phyloP scores from a whole-genome alignment of 2,113 vertebrate genomes.

The Vulpes ferrilata region DNA sequence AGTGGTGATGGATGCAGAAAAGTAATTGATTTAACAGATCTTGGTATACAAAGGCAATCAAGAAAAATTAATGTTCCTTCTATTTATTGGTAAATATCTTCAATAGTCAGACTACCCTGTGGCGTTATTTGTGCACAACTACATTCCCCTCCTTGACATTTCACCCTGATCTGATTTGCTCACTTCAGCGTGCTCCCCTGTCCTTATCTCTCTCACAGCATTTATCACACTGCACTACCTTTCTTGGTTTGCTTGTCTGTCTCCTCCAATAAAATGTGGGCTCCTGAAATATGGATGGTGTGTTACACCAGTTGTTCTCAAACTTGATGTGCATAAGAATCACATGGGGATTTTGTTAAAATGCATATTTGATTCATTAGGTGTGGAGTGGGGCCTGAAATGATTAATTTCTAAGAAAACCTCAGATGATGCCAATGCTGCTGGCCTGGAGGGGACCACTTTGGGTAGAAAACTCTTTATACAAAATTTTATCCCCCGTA shows the following conservation, averaged over 20 bases:
- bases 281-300: not conserved
- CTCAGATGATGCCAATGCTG: not conserved
- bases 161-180: not conserved
- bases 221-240: not conserved
- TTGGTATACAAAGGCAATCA: not conserved
- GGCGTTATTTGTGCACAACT: not conserved
- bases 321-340: not conserved
- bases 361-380: not conserved
- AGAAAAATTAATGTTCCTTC: not conserved
- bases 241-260: not conserved
- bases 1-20: not conserved
- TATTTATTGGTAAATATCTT: not conserved
- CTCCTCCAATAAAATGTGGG: not conserved
- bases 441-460: not conserved
- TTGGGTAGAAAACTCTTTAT: not conserved
- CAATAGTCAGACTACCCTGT: not conserved
- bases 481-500: not conserved
- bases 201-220: not conserved
- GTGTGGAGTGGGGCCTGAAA: not conserved
- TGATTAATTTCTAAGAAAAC: not conserved
- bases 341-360: not conserved
- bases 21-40: not conserved
- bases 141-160: not conserved
- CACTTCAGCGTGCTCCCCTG: not conserved
- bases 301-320: not conserved